Conservation (phyloP, 2,113 vertebrate genomes). For the Gyps fulvus region DNA sequence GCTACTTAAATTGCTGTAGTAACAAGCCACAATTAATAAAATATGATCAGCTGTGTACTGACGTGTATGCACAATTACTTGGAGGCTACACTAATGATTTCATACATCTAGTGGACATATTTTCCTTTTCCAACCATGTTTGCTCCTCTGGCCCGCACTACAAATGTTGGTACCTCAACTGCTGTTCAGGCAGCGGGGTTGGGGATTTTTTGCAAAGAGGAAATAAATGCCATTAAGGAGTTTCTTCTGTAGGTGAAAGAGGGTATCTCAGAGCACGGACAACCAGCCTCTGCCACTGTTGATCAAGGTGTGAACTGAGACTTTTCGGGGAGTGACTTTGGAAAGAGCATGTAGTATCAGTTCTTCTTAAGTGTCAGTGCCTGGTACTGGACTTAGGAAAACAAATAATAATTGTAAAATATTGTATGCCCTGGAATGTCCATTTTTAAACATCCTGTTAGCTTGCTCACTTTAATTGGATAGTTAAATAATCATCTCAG, state of each 20-base stretch:
- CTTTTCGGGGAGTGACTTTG: background rate
- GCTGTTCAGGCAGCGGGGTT: background rate
- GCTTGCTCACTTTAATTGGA: conserved; percentile 51
- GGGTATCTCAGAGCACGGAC: background rate
- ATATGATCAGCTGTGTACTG: background rate
- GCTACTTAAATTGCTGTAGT: background rate
- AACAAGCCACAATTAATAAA: background rate
- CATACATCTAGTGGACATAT: background rate
- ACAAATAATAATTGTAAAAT: conserved; percentile 56
- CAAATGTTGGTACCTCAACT: background rate
- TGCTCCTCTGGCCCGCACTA: background rate
- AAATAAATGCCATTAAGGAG: background rate
- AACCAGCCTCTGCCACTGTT: background rate
- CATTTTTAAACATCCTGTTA: conserved; percentile 46
- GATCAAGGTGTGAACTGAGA: background rate
- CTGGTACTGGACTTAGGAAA: conserved; percentile 19
- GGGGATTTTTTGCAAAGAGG: background rate
- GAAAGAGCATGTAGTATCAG: background rate
- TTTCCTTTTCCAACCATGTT: background rate
- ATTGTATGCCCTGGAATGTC: conserved; percentile 28
- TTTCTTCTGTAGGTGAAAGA: background rate
- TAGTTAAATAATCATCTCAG: conserved; percentile 65
- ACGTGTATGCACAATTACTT: background rate
- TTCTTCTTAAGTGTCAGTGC: background rate
- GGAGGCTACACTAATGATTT: background rate